These are phyloP conservation scores for Littorina saxatilis DNA, from an alignment of 1,140 invertebrate genomes.

Conservation along the genomic window DNA sequence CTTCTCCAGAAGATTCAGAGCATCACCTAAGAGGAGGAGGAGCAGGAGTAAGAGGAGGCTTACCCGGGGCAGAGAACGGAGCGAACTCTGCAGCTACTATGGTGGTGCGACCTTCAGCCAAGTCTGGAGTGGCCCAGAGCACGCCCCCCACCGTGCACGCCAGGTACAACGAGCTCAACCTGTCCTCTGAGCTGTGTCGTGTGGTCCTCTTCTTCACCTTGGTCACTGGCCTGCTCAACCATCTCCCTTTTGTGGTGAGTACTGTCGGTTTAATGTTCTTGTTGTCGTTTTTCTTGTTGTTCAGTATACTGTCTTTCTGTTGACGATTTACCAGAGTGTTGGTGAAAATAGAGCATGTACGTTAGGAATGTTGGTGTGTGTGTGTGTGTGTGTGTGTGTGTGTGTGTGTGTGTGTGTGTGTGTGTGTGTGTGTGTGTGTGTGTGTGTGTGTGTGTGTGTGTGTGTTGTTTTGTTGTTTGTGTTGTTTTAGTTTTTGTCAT, in stretches of 20 bases:
- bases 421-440: too few species aligned
- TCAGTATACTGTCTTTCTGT: too few species aligned
- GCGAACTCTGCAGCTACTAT: slow-evolving; percentile 13
- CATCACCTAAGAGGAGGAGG: too few species aligned
- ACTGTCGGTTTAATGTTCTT: background rate
- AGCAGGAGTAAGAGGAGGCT: background rate
- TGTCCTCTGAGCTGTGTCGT: slow-evolving; percentile 55
- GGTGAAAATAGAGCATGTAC: too few species aligned
- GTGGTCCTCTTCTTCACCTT: slow-evolving; percentile 49
- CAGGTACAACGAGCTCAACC: slow-evolving; percentile 54
- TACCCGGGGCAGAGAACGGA: background rate
- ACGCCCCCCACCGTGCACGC: slow-evolving; percentile 44
- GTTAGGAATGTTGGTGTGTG: too few species aligned
- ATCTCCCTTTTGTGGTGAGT: slow-evolving; percentile 59
- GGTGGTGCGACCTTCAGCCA: slow-evolving; percentile 17
- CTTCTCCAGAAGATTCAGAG: too few species aligned
- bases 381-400: too few species aligned
- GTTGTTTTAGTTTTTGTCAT: too few species aligned
- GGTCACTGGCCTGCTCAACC: slow-evolving; percentile 44
- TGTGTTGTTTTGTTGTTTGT: too few species aligned
- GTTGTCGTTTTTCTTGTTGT: background rate
- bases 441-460: too few species aligned
- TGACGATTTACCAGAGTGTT: too few species aligned
- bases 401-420: too few species aligned
- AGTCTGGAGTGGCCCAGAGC: slow-evolving; percentile 42